Base-by-base conservation (phyloP, 2,113 vertebrate genomes). In the Aspiorhynchus laticeps region DNA sequence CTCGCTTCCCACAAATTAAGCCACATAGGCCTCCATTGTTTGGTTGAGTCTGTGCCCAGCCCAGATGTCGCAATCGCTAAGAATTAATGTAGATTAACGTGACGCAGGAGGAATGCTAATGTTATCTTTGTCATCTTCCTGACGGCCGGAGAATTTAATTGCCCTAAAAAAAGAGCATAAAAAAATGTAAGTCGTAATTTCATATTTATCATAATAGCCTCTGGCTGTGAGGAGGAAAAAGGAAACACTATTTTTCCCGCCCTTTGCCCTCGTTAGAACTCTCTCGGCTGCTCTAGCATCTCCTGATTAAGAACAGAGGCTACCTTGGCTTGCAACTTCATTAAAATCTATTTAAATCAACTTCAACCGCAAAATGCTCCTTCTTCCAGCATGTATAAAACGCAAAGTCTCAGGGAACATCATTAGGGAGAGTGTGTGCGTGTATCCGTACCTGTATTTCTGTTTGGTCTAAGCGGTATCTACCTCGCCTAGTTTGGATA, bases 261-360 rank as follows among this genome's bases (percentile, higher is more conserved):
- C 94, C 94, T 94, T 94, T 95, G 94, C 91, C 94, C 94, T 95
- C 84, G 92, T 95, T 95, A 94, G 91, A 94, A 91, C 86, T 93
- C 91, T 93, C 90, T 84, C n/a, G 75, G 89, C 93, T 91, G 91
- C 90, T 91, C 87, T 89, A 87, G 90, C 89, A 74, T 92, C 90
- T 93, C 90, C 93, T 92, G 93, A 93, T 95, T 94, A 95, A 88
- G 86, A 93, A 92, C 90, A 93, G 90, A 90, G 93, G 89, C 91
- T 93, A 95, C 94, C 94, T 94, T 92, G 87, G 77, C 88, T 91
- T 53, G 91, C 90, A 93, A 93, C 93, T 94, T 95, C 94, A 95
- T 95, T 95, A 94, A 93, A 94, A 95, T 94, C 94, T 94, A 95
- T 95, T 95, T 94, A 95, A 94, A 95, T 95, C 95, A 95, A 95